These are phyloP conservation scores for Leptogaster cylindrica DNA, from an alignment of 2,888 invertebrate species.

Conservation along the genomic window DNA sequence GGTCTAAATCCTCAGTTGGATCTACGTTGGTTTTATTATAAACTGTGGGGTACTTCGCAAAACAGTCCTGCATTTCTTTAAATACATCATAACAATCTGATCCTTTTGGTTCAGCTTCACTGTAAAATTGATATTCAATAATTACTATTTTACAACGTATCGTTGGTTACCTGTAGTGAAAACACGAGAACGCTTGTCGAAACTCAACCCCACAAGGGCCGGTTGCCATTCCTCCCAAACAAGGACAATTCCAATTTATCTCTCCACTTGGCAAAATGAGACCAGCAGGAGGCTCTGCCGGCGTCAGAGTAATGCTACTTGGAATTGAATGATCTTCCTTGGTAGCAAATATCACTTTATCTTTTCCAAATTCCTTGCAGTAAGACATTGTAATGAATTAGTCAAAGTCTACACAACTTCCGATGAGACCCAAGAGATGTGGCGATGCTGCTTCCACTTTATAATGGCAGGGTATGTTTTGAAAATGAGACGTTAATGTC, in stretches of 20 bases:
- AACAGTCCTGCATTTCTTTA: slow-evolving; percentile 89
- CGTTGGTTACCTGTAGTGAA: slow-evolving; percentile 74
- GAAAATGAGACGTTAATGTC: slow-evolving; percentile 63
- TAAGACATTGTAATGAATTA: slow-evolving; percentile 58
- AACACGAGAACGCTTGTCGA: slow-evolving; percentile 92
- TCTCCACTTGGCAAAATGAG: slow-evolving; percentile 83
- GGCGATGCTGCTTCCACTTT: slow-evolving; percentile 65
- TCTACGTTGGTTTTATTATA: slow-evolving; percentile 77
- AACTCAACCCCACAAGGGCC: slow-evolving; percentile 95
- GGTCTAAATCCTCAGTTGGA: slow-evolving; percentile 64
- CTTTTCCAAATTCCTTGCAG: slow-evolving; percentile 71
- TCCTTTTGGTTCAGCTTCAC: slow-evolving; percentile 87
- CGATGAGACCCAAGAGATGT: slow-evolving; percentile 59
- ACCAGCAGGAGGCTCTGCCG: slow-evolving; percentile 78
- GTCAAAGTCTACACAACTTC: slow-evolving; percentile 42
- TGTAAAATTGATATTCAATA: no score
- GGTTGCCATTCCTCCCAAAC: slow-evolving; percentile 96
- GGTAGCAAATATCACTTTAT: slow-evolving; percentile 81
- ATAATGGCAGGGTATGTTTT: slow-evolving; percentile 65
- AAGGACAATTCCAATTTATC: slow-evolving; percentile 97
- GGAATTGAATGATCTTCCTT: slow-evolving; percentile 79
- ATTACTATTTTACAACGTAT: not conserved
- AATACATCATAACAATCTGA: slow-evolving; percentile 92
- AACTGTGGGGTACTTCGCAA: slow-evolving; percentile 83
- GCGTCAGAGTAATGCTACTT: slow-evolving; percentile 73